These are phyloP conservation scores for Timema podura DNA, from an alignment of 2,888 invertebrate genomes.

Conservation along the genomic window DNA sequence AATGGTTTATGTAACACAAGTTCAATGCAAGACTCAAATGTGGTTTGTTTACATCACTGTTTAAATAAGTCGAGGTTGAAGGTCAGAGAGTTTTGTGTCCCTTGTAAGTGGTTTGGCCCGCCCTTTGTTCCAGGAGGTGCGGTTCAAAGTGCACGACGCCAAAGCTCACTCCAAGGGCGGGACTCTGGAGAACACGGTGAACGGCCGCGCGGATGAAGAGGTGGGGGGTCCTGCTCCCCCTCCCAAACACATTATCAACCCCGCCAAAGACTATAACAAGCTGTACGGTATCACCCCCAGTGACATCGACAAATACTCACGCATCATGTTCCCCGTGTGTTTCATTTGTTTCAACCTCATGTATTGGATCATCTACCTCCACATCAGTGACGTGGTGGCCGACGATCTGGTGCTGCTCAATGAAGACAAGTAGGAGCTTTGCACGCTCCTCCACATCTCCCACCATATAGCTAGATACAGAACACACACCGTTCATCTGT, in stretches of 20 bases:
- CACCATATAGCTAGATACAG: too few species aligned
- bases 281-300: conserved; percentile 88
- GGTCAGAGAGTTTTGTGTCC: too few species aligned
- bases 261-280: conserved; percentile 87
- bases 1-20: too few species aligned
- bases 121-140: conserved; percentile 76
- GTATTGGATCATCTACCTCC: conserved; percentile 97
- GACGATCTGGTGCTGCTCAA: conserved; percentile 83
- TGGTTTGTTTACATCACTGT: too few species aligned
- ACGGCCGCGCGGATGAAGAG: conserved; percentile 66
- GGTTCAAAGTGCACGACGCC: conserved; percentile 91
- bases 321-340: conserved; percentile 96
- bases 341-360: conserved; percentile 98
- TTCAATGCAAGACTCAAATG: too few species aligned
- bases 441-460: too few species aligned
- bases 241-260: conserved; percentile 71
- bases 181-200: conserved; percentile 85
- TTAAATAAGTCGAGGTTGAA: too few species aligned
- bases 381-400: conserved; percentile 93
- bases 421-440: conserved; percentile 60
- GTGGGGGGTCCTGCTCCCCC: conserved; percentile 59
- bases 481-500: too few species aligned
- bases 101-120: conserved; percentile 47
- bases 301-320: conserved; percentile 98
- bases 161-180: conserved; percentile 92